Conservation (phyloP, 2,113 vertebrate species). For the Argyrosomus japonicus region DNA sequence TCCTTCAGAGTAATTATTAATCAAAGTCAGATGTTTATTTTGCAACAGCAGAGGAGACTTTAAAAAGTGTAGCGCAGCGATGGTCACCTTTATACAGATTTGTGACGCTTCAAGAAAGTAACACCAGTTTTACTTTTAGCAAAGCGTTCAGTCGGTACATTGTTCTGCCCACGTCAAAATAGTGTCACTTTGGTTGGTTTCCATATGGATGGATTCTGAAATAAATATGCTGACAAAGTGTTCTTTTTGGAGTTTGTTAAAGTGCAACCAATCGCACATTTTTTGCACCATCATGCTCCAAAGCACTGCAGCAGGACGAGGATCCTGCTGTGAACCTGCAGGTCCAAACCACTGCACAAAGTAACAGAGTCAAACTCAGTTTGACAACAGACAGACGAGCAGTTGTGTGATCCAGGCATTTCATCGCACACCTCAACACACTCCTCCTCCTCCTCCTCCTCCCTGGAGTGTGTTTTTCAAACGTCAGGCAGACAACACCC, state of each 20-base stretch:
- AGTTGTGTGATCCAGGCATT: background rate
- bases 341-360: background rate
- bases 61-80: too few relatives aligned
- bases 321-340: background rate
- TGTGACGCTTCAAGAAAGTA: background rate
- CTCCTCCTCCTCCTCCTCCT: background rate
- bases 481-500: background rate
- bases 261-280: conserved; percentile 15
- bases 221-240: background rate
- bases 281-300: conserved; percentile 3
- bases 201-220: background rate
- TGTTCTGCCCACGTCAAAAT: background rate
- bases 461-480: conserved; percentile 20
- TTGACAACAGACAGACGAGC: conserved; percentile 16
- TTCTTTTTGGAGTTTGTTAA: background rate
- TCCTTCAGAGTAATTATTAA: background rate
- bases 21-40: background rate
- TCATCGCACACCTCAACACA: conserved; percentile 24
- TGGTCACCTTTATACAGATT: background rate
- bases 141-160: too few relatives aligned
- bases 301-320: background rate
- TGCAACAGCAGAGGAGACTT: background rate
- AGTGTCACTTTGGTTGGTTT: background rate
- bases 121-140: too few relatives aligned
- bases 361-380: background rate